phyloP scores from a whole-genome alignment of 2,797 vertebrate genomes.

The Trachops cirrhosus region DNA sequence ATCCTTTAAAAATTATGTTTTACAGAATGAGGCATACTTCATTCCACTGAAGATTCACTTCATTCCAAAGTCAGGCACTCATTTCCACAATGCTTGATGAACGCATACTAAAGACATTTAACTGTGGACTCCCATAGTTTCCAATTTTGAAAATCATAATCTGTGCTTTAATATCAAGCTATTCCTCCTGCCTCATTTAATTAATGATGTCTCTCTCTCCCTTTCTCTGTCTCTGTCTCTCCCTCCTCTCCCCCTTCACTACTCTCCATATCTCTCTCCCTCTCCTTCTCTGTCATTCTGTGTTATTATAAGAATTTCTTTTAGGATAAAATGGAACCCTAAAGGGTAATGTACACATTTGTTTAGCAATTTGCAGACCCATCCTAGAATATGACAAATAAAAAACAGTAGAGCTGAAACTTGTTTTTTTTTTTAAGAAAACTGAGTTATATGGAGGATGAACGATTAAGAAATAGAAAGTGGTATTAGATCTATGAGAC shows the following conservation, averaged over 20 bases:
- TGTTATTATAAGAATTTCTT: background rate
- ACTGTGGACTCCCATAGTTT: background rate
- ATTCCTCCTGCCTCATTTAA: constrained; percentile 20
- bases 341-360: background rate
- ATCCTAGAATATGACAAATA: background rate
- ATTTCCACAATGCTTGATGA: constrained; percentile 18
- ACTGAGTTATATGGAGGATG: background rate
- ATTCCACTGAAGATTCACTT: background rate
- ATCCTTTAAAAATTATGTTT: constrained; percentile 1
- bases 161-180: background rate
- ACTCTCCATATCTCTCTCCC: background rate
- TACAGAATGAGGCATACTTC: background rate
- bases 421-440: background rate
- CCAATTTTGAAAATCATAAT: background rate
- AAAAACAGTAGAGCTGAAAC: background rate
- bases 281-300: background rate
- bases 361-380: background rate
- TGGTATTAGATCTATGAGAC: background rate
- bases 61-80: constrained; percentile 8
- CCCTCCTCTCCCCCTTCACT: too few species aligned
- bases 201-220: background rate
- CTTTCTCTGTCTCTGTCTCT: background rate
- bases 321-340: background rate
- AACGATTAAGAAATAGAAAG: background rate
- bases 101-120: background rate